phyloP scores from a whole-genome alignment of 2,888 invertebrate genomes.

The Phasia obesa region DNA sequence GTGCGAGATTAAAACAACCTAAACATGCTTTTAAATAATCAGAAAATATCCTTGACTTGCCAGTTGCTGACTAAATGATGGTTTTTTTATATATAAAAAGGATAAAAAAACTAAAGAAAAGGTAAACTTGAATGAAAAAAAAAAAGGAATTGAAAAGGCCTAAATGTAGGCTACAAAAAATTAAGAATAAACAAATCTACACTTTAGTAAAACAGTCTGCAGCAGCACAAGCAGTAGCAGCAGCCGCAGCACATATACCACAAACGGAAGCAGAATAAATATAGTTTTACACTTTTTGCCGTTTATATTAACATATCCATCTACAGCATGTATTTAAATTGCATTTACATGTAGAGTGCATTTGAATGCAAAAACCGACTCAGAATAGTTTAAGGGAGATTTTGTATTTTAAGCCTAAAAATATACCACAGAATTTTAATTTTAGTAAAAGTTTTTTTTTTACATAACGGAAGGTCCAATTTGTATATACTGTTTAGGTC shows the following conservation, averaged over 20 bases:
- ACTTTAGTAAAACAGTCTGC: not conserved
- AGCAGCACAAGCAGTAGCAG: no score
- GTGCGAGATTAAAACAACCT: constrained; percentile 12
- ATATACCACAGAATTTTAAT: no score
- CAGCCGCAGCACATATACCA: no score
- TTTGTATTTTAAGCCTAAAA: not conserved
- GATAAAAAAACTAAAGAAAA: constrained; percentile 28
- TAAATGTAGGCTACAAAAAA: constrained; percentile 55
- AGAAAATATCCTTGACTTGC: constrained; percentile 68
- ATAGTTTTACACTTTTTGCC: not conserved
- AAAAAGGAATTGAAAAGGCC: constrained; percentile 40
- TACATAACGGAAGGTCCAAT: no score
- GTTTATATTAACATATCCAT: not conserved
- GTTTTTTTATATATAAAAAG: constrained; percentile 19
- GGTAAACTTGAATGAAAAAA: constrained; percentile 64
- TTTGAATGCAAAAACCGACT: constrained; percentile 12
- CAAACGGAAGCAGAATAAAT: constrained; percentile 6
- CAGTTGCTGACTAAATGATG: constrained; percentile 46
- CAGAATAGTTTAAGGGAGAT: not conserved
- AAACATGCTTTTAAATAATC: constrained; percentile 58
- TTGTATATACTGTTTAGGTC: no score
- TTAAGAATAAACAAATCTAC: no score
- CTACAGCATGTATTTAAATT: constrained; percentile 9
- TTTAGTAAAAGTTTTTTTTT: no score
- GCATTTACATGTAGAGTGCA: constrained; percentile 6